Evolutionary conservation across 1,140 invertebrate genomes (phyloP).

Genomic region (Tetramorium simillimum): DNA sequence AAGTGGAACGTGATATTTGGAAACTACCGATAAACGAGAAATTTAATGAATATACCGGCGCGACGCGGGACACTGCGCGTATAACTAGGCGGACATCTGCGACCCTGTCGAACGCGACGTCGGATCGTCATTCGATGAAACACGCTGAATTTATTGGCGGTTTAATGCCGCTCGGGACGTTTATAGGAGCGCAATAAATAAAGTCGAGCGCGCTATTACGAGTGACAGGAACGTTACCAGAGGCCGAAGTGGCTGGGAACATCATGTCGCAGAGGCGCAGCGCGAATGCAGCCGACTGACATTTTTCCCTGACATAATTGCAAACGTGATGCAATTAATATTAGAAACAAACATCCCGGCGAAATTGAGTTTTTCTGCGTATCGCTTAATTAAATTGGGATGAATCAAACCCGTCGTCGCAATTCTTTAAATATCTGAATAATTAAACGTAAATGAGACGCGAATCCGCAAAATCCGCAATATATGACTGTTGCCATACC

Average conservation of each 20-base stretch:
- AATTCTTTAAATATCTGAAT: not conserved
- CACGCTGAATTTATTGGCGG: constrained; percentile 66
- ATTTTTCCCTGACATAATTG: constrained; percentile 40
- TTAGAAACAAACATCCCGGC: not conserved
- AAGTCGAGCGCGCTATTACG: constrained; percentile 51
- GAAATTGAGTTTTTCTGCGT: not conserved
- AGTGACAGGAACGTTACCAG: constrained; percentile 55
- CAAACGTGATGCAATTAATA: constrained; percentile 24
- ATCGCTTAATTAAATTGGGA: not conserved
- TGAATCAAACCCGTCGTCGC: not conserved
- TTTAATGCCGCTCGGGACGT: constrained; percentile 68
- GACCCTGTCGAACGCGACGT: constrained; percentile 53
- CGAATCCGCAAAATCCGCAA: not conserved
- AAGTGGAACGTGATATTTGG: constrained; percentile 9
- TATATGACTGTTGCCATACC: not conserved
- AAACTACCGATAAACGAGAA: not conserved
- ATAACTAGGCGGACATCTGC: constrained; percentile 45
- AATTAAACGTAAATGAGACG: not conserved
- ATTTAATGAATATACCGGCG: constrained; percentile 39
- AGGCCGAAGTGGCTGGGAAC: constrained; percentile 30
- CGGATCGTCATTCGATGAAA: constrained; percentile 60
- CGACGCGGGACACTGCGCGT: not conserved
- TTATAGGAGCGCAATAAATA: constrained; percentile 72
- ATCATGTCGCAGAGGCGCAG: constrained; percentile 32
- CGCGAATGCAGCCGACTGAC: not conserved